phyloP scores from a whole-genome alignment of 2,113 vertebrate species.

The Galbula dea region DNA sequence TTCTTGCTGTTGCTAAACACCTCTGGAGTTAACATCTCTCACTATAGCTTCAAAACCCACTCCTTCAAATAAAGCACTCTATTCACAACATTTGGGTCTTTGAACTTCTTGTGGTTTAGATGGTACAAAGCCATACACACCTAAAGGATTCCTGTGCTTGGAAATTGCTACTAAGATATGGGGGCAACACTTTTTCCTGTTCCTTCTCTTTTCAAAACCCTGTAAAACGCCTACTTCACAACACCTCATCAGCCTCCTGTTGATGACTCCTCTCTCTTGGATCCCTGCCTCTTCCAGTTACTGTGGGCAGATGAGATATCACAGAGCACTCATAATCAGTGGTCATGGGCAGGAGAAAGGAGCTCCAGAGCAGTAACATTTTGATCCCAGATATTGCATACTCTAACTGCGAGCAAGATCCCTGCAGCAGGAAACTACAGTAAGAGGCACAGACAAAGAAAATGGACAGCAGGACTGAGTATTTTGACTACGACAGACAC shows the following conservation, averaged over 20 bases:
- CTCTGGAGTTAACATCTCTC: background rate
- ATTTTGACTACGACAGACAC: background rate
- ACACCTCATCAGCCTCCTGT: background rate
- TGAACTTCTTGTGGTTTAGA: background rate
- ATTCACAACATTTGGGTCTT: background rate
- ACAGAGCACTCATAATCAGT: background rate
- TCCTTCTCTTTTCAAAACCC: background rate
- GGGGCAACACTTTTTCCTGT: background rate
- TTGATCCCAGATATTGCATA: background rate
- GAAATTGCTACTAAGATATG: background rate
- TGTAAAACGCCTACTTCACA: constrained; percentile 22
- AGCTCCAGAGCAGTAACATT: background rate
- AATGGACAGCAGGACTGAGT: background rate
- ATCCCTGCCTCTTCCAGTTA: background rate
- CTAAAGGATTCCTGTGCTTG: background rate
- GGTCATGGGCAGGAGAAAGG: background rate
- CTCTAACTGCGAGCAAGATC: background rate
- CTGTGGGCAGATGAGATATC: constrained; percentile 26
- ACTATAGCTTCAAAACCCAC: background rate
- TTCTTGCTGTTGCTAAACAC: background rate
- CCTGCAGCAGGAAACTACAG: fast-evolving
- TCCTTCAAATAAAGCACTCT: background rate
- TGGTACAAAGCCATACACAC: background rate
- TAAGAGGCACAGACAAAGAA: background rate
- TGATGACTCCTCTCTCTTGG: constrained; percentile 25